Evolutionary conservation across 2,797 vertebrate genomes (phyloP), one percentile per base, ranked within the genome.

Genomic region (Lophotriccus pileatus): DNA sequence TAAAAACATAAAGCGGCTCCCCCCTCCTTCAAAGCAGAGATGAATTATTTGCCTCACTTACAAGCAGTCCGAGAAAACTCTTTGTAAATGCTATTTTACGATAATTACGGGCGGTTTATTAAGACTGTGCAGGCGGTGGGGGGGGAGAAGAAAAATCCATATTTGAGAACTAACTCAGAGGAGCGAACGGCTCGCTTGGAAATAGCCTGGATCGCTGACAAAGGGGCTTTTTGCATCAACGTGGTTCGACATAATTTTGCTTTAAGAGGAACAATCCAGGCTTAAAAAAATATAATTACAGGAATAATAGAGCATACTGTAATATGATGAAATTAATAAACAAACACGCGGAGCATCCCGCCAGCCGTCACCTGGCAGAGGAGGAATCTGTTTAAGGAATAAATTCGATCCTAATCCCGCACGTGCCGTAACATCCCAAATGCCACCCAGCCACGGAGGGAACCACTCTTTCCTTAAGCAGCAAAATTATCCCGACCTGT

Each of bases 301-400:
- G 6, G 14, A 74, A 25, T 13, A 37, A 49, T 50, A 58, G 25
- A 14, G 6, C 28, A 21, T 10, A 32, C 22, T 34, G 1, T 6
- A 58, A 24, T 7, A 4, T 3, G 39, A 78, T 43, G 47, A 32
- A 82, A 79, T 46, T 2, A 64, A 63, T 23, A n/a, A 70, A 66
- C 11, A 44, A 80, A 68, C 6, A 68, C 20, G 79, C 10, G 5
- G 90, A 96, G 94, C 82, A 91, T 90, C 95, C 84, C 12, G 4
- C 89, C 95, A 96, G 95, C 87, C 88, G 95, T 96, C 96, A 96
- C 96, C 97, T 97, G 96, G 96, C 94, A 94, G 93, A 98, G 96
- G 80, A 92, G 96, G 96, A 97, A 97, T 95, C 90, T 96, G 95
- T 93, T 72, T 93, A 88, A 96, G 97, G 95, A 96, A 97, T 96